Base-by-base conservation (phyloP, 2,888 invertebrate genomes). In the Chrysomela aeneicollis region DNA sequence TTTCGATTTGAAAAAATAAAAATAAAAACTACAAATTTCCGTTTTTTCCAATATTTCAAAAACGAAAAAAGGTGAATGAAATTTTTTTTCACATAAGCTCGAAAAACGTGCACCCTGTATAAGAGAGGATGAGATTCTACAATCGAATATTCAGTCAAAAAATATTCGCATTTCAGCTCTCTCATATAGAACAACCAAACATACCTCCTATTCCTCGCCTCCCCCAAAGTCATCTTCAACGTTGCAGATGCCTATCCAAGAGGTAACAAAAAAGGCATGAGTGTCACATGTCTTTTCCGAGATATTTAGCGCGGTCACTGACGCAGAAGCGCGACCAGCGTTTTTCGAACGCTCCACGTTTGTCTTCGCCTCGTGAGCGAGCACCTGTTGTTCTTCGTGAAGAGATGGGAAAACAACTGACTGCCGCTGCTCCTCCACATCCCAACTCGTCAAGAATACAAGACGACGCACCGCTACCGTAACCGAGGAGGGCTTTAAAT, bases 381-480 rank as follows among this genome's bases (percentile, higher is more conserved):
- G 61, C 67, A 64, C 61, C 63, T 64, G 66, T n/a, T n/a, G n/a
- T 60, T 58, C 54, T 57, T 47, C 59, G 50, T 61, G 53, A 66
- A 66, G 68, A 69, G 62, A 63, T 64, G 67, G 58, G 49, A 64
- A 70, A 65, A 68, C 67, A 64, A 70, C 66, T 67, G 68, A 69
- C 67, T 66, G 62, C 61, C 63, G 65, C 57, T 46, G 66, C 64
- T 68, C 66, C 66, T 71, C 70, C 58, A 51, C 18, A 10, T 62
- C 47, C 59, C 67, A 47, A 52, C 60, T 67, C 59, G 67, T 59
- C 70, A 61, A 26, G 26, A 26, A 26, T 3, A 67, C 66, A 66
- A 70, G 67, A 69, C 65, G 50, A 61, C 68, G 67, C 65, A 70
- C 67, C 67, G 70, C 71, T 71, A 70, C 70, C 68, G 64, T 66